Evolutionary conservation across 2,113 vertebrate species (phyloP), one percentile per base, ranked within the genome.

Genomic region (Cathartes aura): DNA sequence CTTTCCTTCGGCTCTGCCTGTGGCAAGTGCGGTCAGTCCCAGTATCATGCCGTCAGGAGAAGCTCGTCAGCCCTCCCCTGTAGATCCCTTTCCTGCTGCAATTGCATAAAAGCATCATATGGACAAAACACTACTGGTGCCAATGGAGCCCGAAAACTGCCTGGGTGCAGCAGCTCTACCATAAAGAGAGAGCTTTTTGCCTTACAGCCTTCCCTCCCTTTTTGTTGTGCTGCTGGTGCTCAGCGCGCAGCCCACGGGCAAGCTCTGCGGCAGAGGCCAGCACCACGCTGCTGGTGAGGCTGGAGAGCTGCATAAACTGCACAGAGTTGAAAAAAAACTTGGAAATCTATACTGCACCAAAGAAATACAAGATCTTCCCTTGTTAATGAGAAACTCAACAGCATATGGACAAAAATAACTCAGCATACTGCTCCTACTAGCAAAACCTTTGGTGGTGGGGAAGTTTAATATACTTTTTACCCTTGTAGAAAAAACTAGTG

Each of bases 21-120:
- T 32, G 45, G 32, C n/a, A 38, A 38, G 36, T 3, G 16, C 0
- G 0, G 38, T 12, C 38, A 23, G n/a, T 58, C 19, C n/a, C 78
- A 20, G 18, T 10, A 70, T 8, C n/a, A 29, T 0, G 0, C 8
- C 2, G 0, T 12, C 16, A 42, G 24, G 7, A 56, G 43, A 8
- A 59, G 50, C 62, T 74, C 9, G 2, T 56, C 82, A 71, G 36
- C 67, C 38, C 45, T 66, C 6, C 12, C 62, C 45, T 66, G 20
- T 12, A 43, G 11, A 30, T n/a, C 34, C 11, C 52, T 38, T 24
- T 71, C 74, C 47, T 60, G 24, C 53, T 66, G 42, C 45, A 71
- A 40, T 1, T n/a, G 24, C 70, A 67, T 5, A 52, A 38, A 76
- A 40, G 27, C 30, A 83, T 55, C 67, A 38, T 12, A 43, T 8